These are phyloP conservation scores for Galerucella calmariensis DNA, from an alignment of 2,888 invertebrate genomes.

Conservation along the genomic window DNA sequence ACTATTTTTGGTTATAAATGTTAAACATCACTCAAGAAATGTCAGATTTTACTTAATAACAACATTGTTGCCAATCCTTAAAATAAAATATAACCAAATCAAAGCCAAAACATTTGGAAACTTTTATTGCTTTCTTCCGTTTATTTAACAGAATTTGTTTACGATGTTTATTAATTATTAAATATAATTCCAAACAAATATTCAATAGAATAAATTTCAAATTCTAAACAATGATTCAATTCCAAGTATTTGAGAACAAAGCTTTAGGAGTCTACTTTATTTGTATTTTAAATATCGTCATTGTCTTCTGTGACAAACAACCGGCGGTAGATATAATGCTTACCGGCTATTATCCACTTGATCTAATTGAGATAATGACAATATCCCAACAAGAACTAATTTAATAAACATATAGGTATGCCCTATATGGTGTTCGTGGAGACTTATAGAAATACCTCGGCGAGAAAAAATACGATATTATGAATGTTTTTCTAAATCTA, in stretches of 20 bases:
- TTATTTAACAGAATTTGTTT: background rate
- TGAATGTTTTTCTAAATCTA: background rate
- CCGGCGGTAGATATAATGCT: conserved; percentile 43
- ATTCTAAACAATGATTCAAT: conserved; percentile 9
- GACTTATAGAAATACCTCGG: background rate
- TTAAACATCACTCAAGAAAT: too few relatives aligned
- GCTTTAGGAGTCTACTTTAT: conserved; percentile 27
- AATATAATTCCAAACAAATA: background rate
- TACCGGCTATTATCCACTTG: conserved; percentile 53
- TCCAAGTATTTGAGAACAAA: conserved; percentile 23
- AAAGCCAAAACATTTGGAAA: background rate
- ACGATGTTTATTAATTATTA: background rate
- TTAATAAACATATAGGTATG: conserved; percentile 43
- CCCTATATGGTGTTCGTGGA: conserved; percentile 8
- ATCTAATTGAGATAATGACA: conserved; percentile 51
- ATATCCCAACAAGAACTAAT: conserved; percentile 52
- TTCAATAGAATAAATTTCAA: background rate
- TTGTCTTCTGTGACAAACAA: conserved; percentile 47
- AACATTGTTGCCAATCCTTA: too few relatives aligned
- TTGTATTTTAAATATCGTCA: conserved; percentile 39
- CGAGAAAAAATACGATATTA: background rate
- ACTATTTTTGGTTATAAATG: too few relatives aligned
- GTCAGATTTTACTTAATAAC: too few relatives aligned
- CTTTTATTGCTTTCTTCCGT: background rate
- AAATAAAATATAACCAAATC: too few relatives aligned